phyloP scores from a whole-genome alignment of 2,797 vertebrate genomes.

The Rhincodon typus region DNA sequence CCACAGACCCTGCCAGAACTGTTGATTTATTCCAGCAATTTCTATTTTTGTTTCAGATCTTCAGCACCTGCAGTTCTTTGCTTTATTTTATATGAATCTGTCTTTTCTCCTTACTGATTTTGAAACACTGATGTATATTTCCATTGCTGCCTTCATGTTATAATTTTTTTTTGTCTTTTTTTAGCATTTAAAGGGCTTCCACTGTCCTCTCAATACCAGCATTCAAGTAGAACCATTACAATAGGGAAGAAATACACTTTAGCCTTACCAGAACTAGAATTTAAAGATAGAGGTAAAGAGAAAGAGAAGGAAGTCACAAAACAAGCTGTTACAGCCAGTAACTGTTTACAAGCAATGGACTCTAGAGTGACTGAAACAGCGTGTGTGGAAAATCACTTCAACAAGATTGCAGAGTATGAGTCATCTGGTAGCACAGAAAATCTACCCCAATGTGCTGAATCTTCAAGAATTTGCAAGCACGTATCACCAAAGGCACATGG shows the following conservation, averaged over 20 bases:
- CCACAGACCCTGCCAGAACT: no score
- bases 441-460: constrained; percentile 62
- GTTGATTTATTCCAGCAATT: no score
- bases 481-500: constrained; percentile 58
- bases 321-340: constrained; percentile 42
- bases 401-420: constrained; percentile 46
- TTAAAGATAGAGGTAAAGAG: constrained; percentile 53
- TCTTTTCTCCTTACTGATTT: neutral
- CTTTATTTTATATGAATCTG: neutral
- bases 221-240: constrained; percentile 51
- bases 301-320: constrained; percentile 50
- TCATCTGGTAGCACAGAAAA: constrained; percentile 47
- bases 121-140: neutral
- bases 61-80: no score
- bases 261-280: constrained; percentile 66
- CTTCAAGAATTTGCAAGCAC: constrained; percentile 50
- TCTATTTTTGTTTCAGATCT: no score
- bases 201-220: constrained; percentile 63
- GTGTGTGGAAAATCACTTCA: constrained; percentile 47
- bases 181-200: constrained; percentile 63
- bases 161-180: constrained; percentile 25
- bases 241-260: constrained; percentile 56
- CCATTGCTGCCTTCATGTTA: neutral
- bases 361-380: constrained; percentile 50
- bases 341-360: constrained; percentile 46